Evolutionary conservation across 2,888 invertebrate species (phyloP).

Genomic region (Trissonchulus latispiculum): DNA sequence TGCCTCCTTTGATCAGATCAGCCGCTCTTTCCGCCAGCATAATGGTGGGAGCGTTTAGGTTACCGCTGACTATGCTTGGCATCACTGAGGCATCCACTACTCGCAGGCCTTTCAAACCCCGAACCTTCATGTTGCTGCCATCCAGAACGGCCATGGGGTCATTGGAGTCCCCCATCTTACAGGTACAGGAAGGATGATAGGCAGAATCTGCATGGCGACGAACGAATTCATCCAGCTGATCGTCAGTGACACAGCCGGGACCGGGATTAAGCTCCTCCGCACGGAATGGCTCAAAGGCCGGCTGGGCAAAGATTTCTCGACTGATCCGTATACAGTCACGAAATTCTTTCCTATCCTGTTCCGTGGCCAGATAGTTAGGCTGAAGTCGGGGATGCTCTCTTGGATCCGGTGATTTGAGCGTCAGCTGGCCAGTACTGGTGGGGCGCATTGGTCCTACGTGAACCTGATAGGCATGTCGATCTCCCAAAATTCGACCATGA

Average conservation of each 20-base stretch:
- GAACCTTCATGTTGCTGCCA: conserved; percentile 46
- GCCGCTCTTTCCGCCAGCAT: conserved; percentile 51
- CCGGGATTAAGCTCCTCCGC: conserved; percentile 41
- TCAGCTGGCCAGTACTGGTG: conserved; percentile 69
- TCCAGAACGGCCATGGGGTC: conserved; percentile 58
- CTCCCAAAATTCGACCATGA: conserved; percentile 47
- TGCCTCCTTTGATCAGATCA: conserved; percentile 46
- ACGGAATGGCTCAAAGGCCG: conserved; percentile 39
- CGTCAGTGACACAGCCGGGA: conserved; percentile 13
- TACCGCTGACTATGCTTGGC: conserved; percentile 64
- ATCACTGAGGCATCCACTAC: conserved; percentile 71
- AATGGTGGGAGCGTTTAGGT: conserved; percentile 54
- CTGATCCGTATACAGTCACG: conserved; percentile 25
- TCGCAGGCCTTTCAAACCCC: conserved; percentile 49
- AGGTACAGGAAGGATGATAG: conserved; percentile 70
- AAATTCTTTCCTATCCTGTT: conserved; percentile 49
- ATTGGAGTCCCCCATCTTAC: conserved; percentile 54
- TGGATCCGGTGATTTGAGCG: conserved; percentile 64
- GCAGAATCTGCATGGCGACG: conserved; percentile 51
- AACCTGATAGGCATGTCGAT: conserved; percentile 49
- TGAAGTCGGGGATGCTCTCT: conserved; percentile 70
- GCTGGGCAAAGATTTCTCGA: conserved; percentile 36
- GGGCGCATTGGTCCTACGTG: conserved; percentile 59
- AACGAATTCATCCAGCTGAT: conserved; percentile 38
- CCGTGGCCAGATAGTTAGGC: conserved; percentile 69